Evolutionary conservation across 2,113 vertebrate genomes (phyloP).

Genomic region (Tachuris rubrigastra): DNA sequence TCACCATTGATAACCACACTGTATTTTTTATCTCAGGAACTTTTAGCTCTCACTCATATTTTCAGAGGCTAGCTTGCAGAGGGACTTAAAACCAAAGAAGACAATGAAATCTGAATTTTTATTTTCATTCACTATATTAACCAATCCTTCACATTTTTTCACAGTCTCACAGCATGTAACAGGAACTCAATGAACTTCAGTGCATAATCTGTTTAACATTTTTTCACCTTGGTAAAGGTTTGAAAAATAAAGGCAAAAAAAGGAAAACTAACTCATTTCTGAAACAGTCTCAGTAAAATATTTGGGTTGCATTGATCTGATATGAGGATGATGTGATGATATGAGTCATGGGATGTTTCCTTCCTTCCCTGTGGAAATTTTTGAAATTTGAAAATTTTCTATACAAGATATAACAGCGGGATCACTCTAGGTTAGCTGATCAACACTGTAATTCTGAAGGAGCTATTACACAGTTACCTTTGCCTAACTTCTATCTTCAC

Average conservation of each 20-base stretch:
- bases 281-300: neutral
- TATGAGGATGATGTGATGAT: too few species aligned
- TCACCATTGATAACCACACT: neutral
- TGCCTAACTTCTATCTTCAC: neutral
- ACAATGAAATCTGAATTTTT: neutral
- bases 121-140: neutral
- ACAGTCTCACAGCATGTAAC: rapidly evolving
- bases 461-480: neutral
- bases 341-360: neutral
- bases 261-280: neutral
- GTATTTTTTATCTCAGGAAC: neutral
- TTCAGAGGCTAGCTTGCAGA: neutral
- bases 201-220: neutral
- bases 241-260: neutral
- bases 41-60: neutral
- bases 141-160: neutral
- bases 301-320: neutral
- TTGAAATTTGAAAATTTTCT: neutral
- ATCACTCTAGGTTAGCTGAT: neutral
- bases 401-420: neutral
- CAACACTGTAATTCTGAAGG: neutral
- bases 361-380: neutral
- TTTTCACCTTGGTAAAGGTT: neutral
- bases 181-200: neutral
- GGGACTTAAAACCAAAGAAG: neutral